Base-by-base conservation (phyloP, 2,797 vertebrate species). In the Bradypodion pumilum region DNA sequence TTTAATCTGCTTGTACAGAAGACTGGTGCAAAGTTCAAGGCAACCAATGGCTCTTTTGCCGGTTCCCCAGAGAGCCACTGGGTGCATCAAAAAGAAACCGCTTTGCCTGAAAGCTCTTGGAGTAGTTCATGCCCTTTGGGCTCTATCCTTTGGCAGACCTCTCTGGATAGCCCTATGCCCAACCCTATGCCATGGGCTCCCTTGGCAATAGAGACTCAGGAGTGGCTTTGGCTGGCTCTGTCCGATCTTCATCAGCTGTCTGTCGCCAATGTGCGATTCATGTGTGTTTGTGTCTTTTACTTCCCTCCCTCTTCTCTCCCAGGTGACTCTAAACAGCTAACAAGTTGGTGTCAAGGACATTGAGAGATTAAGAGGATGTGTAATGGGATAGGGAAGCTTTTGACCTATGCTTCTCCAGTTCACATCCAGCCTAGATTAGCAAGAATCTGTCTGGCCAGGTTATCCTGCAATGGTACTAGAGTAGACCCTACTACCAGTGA, bases 31-130 rank as follows among this genome's bases (percentile, higher is more conserved):
- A 21, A 32, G 15, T 5, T 19, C 52, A 56, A 21, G 52, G 21
- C 12, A 16, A 21, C 52, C 15, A 52, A 19, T 21, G 16, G 19
- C 12, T n/a, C 21, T 27, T 19, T 74, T 49, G 32, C 21, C 52
- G 6, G 7, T 49, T 52, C n/a, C 5, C 7, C 21, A 25, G 52
- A 5, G 52, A 42, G 7, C 19, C 35, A 25, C 32, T 35, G 32
- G n/a, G 59, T 27, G 74, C 15, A 27, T 37, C 78, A 42, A 65
- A 89, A 78, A 70, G 89, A 73, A 68, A 52, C 8, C 73, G 84
- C 63, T 0, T 72, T 76, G 89, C 75, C 82, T 40, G 35, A 80
- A 87, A 85, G 86, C 87, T 88, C 91, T 85, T 82, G 83, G 77
- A 78, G 75, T 81, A 37, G 87, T 37, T 75, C 72, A 79, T 74